A percentile compares a stretch with the other conserved stretches of the same genome.
phyloP scores from a whole-genome alignment of 2,888 invertebrate genomes.

The Hyles lineata region DNA sequence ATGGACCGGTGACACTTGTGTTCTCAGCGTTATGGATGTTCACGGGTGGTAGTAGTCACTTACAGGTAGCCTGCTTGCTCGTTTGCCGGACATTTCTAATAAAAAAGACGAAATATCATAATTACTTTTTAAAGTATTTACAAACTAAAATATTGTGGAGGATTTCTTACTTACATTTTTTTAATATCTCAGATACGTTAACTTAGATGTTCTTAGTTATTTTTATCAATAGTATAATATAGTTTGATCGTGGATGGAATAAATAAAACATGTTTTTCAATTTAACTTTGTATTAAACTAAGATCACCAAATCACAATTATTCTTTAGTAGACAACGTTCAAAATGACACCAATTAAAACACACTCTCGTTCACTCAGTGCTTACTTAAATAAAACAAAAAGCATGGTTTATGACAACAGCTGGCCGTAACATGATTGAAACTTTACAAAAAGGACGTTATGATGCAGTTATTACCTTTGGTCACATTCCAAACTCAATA shows the following conservation, averaged over 20 bases:
- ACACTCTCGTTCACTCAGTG: constrained; percentile 33
- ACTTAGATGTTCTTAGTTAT: no score
- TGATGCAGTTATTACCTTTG: constrained; percentile 6
- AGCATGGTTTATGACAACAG: constrained; percentile 77
- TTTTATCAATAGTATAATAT: not conserved
- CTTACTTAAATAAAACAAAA: constrained; percentile 55
- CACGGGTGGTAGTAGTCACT: no score
- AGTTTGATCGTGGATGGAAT: not conserved
- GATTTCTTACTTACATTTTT: no score
- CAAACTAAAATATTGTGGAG: no score
- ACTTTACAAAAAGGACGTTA: not conserved
- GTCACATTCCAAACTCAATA: constrained; percentile 14
- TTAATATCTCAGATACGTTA: no score
- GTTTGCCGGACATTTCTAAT: no score
- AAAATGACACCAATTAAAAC: constrained; percentile 56
- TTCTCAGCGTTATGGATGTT: no score
- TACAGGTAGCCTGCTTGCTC: no score
- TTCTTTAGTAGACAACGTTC: constrained; percentile 53
- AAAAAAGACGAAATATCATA: no score
- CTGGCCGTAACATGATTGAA: constrained; percentile 30
- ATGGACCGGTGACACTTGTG: no score
- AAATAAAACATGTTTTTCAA: not conserved
- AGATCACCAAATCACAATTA: constrained; percentile 58
- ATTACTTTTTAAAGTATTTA: no score
- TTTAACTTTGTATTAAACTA: constrained; percentile 51